Base-by-base conservation (phyloP, 2,888 invertebrate genomes). In the Opisthograptis luteolata region DNA sequence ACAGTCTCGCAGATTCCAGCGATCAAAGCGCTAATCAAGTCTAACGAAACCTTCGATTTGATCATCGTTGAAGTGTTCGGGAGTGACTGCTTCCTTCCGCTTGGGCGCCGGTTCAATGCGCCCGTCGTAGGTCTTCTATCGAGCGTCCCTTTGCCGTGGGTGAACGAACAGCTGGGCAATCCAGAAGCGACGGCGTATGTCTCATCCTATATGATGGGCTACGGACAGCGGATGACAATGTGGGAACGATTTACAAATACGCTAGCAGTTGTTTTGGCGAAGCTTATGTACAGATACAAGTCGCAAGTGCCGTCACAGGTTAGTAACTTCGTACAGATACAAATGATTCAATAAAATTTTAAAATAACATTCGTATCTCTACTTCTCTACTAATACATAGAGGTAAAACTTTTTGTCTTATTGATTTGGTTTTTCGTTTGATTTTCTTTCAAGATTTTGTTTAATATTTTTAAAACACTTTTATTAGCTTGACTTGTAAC, bases 111-210 rank as follows among this genome's bases (percentile, higher is more conserved):
- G 58, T 91, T 92, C 43, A 80, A 87, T 40, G 88, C 92, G 1
- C 93, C 93, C 0, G 82, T 92, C 0, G 82, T 93, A 1, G 92
- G 91, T 0, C 73, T 91, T 1, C 81, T 92, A 1, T 91, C 91
- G 0, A 92, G 92, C 51, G 87, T 91, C 0, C 84, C 91, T 3
- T 69, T 92, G 27, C 92, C 93, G 0, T 93, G 93, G 93, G 81
- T 90, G 3, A 88, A 90, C 45, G 88, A 90, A 19, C 87, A 92
- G 44, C 69, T 93, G 30, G 93, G 92, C 0, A 92, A 92, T 60
- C 92, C 93, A 3, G 91, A 92, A 53, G 90, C 91, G 32, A 90
- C 92, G 0, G 79, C 93, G 0, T 92, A 92, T 55, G 88, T 92
- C 30, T 92, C 93, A 0, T 90, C 88, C 14, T 92, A 92, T 60